Base-by-base conservation (phyloP, 2,113 vertebrate genomes). In the Tauraco erythrolophus region DNA sequence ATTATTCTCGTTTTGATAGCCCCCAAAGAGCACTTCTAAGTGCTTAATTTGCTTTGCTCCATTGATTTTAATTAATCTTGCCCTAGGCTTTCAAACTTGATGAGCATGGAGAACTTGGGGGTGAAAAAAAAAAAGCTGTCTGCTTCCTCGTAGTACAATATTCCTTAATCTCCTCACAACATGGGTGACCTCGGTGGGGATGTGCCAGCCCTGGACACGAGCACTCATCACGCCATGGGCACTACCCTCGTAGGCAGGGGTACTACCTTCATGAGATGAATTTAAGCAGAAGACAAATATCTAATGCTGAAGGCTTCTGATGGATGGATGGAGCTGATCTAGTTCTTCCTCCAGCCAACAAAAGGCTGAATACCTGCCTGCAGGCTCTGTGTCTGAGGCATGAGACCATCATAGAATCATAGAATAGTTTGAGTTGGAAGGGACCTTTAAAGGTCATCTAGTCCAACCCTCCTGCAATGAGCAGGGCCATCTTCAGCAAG, bases 61-160 rank as follows among this genome's bases (percentile, higher is more conserved):
- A 94, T 92, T 94, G 97, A 97, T 97, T 97, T 97, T 97, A 98
- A 98, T 97, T 98, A 98, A 95, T 97, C 89, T 96, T 96, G 96
- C 97, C 85, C 89, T 75, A 95, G 91, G 95, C 94, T 96, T 86
- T 94, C 79, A 95, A 96, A 92, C 27, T 92, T 94, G 91, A 96
- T 88, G 82, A 93, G 78, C 80, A 39, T 50, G 48, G 89, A 93
- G 71, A 96, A 96, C 88, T 91, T 92, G 25, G 14, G 62, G 37
- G 48, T 46, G 37, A 65, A 24, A 19, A 53, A 46, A 37, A 45
- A 31, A 22, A 27, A 68, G 45, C 45, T 75, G 31, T 24, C 53
- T 94, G 65, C 25, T 90, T 93, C 53, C 41, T 91, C 23, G 77
- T 33, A 4, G 1, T n/a, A 23, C 43, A 51, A 62, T 56, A 77